Evolutionary conservation across 2,113 vertebrate species (phyloP).

Genomic region (Camarhynchus parvulus): DNA sequence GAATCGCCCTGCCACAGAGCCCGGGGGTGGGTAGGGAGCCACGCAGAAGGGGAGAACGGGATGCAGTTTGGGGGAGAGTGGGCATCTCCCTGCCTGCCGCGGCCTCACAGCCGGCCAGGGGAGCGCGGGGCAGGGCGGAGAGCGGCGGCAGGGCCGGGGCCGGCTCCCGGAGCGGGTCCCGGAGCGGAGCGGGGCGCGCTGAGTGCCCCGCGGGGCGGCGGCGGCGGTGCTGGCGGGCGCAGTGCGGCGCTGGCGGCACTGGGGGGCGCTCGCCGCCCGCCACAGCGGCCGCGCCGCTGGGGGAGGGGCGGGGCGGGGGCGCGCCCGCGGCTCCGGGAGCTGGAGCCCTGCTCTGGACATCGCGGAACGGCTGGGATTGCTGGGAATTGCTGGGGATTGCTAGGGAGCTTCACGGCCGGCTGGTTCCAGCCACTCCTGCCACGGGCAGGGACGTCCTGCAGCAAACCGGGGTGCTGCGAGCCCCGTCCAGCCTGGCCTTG

Average conservation of each 20-base stretch:
- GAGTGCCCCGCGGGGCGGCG: too few relatives aligned
- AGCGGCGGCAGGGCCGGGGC: too few relatives aligned
- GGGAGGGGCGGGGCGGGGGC: background rate
- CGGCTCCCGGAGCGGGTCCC: too few relatives aligned
- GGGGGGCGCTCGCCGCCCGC: background rate
- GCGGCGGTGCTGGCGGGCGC: too few relatives aligned
- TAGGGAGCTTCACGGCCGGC: too few relatives aligned
- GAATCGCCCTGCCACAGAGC: background rate
- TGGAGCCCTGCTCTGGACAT: background rate
- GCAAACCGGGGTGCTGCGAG: background rate
- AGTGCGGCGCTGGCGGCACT: too few relatives aligned
- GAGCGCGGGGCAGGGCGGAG: background rate
- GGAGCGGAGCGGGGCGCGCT: too few relatives aligned
- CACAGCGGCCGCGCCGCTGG: background rate
- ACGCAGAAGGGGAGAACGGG: background rate
- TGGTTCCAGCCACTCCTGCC: background rate
- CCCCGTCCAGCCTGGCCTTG: background rate
- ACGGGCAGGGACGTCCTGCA: too few relatives aligned
- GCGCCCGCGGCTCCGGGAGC: background rate
- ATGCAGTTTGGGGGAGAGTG: background rate
- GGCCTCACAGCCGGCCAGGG: background rate
- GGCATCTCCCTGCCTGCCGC: background rate
- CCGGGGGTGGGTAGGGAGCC: background rate
- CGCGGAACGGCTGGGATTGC: rapidly evolving
- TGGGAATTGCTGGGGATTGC: too few relatives aligned